A percentile compares a stretch with the other conserved stretches of the same genome.
Conservation (phyloP, 2,888 invertebrate species). For the Schizotus pectinicornis region DNA sequence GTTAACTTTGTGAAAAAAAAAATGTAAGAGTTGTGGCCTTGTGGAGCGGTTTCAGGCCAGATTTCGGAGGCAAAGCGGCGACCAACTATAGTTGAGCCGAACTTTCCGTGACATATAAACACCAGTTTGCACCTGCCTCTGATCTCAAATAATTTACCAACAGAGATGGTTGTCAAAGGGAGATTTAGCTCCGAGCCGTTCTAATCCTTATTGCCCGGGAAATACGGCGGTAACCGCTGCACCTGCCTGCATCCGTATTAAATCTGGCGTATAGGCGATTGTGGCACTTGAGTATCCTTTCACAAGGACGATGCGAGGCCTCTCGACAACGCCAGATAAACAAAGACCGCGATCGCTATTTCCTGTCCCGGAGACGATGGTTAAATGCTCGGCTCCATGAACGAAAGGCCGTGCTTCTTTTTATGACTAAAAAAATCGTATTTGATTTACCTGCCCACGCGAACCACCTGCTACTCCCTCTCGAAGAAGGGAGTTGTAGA, state of each 20-base stretch:
- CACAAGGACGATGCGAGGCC: slow-evolving; percentile 15
- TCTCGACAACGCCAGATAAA: slow-evolving; percentile 36
- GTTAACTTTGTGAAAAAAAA: too few species aligned
- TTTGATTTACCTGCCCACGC: slow-evolving; percentile 24
- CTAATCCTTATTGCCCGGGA: slow-evolving; percentile 41
- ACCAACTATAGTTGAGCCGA: neutral
- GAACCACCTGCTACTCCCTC: slow-evolving; percentile 24
- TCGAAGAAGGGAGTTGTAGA: neutral
- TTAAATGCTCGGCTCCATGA: slow-evolving; percentile 13
- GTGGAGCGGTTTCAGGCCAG: too few species aligned
- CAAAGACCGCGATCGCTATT: slow-evolving; percentile 44
- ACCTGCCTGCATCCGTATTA: slow-evolving; percentile 43
- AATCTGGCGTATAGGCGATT: slow-evolving; percentile 32
- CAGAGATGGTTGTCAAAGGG: slow-evolving; percentile 54
- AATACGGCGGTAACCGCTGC: slow-evolving; percentile 28
- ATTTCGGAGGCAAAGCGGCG: too few species aligned
- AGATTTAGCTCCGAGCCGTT: slow-evolving; percentile 40
- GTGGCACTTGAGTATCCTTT: slow-evolving; percentile 24
- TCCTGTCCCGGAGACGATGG: slow-evolving; percentile 34
- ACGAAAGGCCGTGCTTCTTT: neutral
- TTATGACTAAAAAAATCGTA: slow-evolving; percentile 8
- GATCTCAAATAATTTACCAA: slow-evolving; percentile 56
- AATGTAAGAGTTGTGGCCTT: too few species aligned
- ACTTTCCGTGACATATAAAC: slow-evolving; percentile 39
- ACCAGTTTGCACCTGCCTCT: slow-evolving; percentile 54